Evolutionary conservation across 2,888 invertebrate species (phyloP).

Genomic region (Aleiodes testaceus): DNA sequence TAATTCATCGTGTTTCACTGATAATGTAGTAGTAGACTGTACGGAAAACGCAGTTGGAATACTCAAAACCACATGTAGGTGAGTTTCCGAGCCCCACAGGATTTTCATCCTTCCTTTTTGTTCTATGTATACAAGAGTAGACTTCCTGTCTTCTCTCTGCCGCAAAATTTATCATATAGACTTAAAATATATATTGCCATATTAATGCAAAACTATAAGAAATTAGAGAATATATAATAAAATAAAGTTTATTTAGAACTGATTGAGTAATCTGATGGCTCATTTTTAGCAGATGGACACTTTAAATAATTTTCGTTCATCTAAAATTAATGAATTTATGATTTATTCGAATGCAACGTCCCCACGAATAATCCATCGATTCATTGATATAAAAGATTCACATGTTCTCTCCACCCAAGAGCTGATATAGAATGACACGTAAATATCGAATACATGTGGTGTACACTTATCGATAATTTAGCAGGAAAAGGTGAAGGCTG

Average conservation of each 20-base stretch:
- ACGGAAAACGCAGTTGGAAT: slow-evolving; percentile 17
- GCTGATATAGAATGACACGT: background rate
- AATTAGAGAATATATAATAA: too few relatives aligned
- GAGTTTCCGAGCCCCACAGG: background rate
- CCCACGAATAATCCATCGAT: slow-evolving; percentile 9
- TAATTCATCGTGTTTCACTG: slow-evolving; percentile 6
- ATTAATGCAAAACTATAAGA: too few relatives aligned
- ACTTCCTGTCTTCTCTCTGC: background rate
- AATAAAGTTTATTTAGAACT: too few relatives aligned
- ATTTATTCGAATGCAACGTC: slow-evolving; percentile 1
- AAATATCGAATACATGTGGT: background rate
- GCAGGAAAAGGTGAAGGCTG: background rate
- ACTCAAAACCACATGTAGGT: slow-evolving; percentile 25
- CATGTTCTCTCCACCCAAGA: background rate
- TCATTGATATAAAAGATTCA: background rate
- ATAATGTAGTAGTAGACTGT: slow-evolving; percentile 1
- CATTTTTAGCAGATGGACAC: background rate
- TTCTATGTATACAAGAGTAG: background rate
- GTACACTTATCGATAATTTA: background rate
- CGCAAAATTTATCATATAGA: too few relatives aligned
- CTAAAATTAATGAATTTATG: background rate
- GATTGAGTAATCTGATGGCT: too few relatives aligned
- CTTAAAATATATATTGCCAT: too few relatives aligned
- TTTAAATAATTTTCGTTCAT: background rate
- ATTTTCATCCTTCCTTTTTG: background rate